phyloP scores from a whole-genome alignment of 2,888 invertebrate genomes.

The Tachina lurida region DNA sequence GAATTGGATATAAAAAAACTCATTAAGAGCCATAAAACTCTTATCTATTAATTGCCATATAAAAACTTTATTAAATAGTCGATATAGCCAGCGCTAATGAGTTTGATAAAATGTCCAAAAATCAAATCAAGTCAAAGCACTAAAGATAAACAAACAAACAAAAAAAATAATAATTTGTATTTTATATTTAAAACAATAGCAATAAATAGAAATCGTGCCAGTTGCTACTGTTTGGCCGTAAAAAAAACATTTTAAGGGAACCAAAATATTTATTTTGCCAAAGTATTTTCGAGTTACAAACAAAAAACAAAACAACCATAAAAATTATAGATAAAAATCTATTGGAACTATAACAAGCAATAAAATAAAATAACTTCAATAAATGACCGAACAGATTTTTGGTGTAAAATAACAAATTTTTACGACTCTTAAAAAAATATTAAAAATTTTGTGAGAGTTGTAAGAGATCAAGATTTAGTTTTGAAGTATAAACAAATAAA shows the following conservation, averaged over 20 bases:
- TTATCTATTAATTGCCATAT: conserved; percentile 45
- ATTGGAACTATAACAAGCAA: conserved; percentile 20
- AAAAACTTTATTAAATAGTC: conserved; percentile 48
- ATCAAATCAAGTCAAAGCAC: neutral
- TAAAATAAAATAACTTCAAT: neutral
- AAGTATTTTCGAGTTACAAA: conserved; percentile 1
- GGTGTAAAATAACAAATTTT: neutral
- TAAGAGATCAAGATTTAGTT: too few relatives aligned
- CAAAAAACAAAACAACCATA: conserved; percentile 15
- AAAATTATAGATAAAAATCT: conserved; percentile 54
- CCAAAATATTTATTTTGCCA: conserved; percentile 14
- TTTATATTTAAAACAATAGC: conserved; percentile 1
- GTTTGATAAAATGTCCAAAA: conserved; percentile 43
- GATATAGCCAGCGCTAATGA: conserved; percentile 25
- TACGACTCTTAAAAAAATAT: neutral
- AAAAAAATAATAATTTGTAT: neutral
- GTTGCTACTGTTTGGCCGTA: conserved; percentile 47
- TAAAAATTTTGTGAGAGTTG: neutral
- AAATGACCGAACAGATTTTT: neutral
- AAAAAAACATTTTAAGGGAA: conserved; percentile 30
- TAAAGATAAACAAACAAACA: neutral
- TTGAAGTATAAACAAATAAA: too few relatives aligned
- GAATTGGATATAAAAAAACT: neutral
- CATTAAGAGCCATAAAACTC: neutral
- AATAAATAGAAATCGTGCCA: conserved; percentile 43